Evolutionary conservation across 2,888 invertebrate genomes (phyloP), one percentile per base, ranked within the genome.

Genomic region (Sturmia bella): DNA sequence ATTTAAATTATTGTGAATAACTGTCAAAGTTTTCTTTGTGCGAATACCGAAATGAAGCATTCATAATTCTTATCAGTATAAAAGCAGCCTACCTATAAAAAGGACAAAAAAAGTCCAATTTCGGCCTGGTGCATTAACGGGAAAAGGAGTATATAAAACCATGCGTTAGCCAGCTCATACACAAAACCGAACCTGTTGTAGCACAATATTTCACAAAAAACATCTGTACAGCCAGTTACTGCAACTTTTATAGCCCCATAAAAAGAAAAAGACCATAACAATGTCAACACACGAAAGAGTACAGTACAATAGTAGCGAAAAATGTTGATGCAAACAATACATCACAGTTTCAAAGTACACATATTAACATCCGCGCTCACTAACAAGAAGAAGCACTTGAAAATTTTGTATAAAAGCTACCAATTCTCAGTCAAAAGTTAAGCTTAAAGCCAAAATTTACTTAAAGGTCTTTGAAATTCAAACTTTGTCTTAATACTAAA

Each of bases 21-120:
- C 27, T 72, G 61, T 54, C 43, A 52, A 54, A 72, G 54, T 32
- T 41, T 52, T 32, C 54, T 48, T 12, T 13, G 32, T 3, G 21
- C 7, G 52, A 39, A 21, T 27, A 61, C 15, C 1, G 5, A 19
- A 41, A 12, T n/a, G 27, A 27, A 12, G 27, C 21, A 54, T 21
- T 12, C 32, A 39, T 0, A 59, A 59, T 19, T 68, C 39, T 75
- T 75, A 75, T 75, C 75, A 59, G 68, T 59, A 19, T 41, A 32
- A 50, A 1, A n/a, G 15, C 75, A 75, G 75, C 27, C 66, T 41
- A 59, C 5, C 24, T 13, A 7, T 45, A 37, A 19, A 11, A 61
- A 54, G 15, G 6, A 37, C n/a, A 11, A 13, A 41, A 59, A 37
- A 41, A 41, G 27, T 5, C 9, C 15, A 32, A 45, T 68, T 68